Percentiles rank a stretch among this genome's conserved stretches.
These are phyloP conservation scores for Drosophila nr. perissopoda DNA, from an alignment of 2,888 invertebrate species.

Conservation along the genomic window DNA sequence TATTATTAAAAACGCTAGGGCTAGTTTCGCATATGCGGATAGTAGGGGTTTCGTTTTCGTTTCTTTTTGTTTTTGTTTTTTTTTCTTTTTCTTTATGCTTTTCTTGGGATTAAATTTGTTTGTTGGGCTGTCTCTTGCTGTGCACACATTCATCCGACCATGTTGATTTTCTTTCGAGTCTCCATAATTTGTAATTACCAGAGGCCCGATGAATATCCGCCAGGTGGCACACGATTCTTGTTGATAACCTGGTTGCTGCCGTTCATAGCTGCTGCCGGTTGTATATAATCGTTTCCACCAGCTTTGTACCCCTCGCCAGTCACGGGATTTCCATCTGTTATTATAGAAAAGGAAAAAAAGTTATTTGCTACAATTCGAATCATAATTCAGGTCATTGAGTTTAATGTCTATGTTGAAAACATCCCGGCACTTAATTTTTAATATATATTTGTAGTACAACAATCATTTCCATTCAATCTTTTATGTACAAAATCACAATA, in stretches of 20 bases:
- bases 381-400: neutral
- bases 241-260: conserved; percentile 84
- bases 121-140: conserved; percentile 34
- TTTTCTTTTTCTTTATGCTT: conserved; percentile 9
- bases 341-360: neutral
- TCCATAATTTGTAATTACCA: conserved; percentile 81
- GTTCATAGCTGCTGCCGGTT: conserved; percentile 77
- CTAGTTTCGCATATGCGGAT: conserved; percentile 39
- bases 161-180: conserved; percentile 24
- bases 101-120: conserved; percentile 24
- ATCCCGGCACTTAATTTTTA: neutral
- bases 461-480: neutral
- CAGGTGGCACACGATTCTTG: conserved; percentile 85
- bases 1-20: conserved; percentile 41
- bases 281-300: conserved; percentile 81
- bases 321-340: conserved; percentile 86
- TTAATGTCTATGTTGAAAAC: neutral
- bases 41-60: conserved; percentile 38
- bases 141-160: conserved; percentile 27
- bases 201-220: conserved; percentile 85
- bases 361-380: neutral
- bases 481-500: too few relatives aligned
- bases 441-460: neutral
- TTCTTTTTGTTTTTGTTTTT: conserved; percentile 15
- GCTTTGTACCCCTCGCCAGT: conserved; percentile 86